These are phyloP conservation scores for Otus sunia DNA, from an alignment of 2,113 vertebrate species.

Conservation along the genomic window DNA sequence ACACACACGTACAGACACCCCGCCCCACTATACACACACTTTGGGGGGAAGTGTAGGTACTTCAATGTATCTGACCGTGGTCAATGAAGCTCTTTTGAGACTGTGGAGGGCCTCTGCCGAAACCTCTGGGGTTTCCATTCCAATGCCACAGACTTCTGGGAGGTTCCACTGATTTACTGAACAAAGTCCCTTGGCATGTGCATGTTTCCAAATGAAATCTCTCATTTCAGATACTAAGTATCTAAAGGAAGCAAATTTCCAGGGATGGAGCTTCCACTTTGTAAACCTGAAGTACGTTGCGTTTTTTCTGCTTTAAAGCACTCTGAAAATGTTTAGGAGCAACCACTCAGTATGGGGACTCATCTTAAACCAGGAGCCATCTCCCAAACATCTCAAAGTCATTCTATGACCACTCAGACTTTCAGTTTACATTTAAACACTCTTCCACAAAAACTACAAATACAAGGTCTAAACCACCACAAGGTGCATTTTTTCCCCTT, in stretches of 20 bases:
- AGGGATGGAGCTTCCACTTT: neutral
- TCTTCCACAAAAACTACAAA: neutral
- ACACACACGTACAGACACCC: neutral
- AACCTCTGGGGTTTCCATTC: neutral
- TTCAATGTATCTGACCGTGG: neutral
- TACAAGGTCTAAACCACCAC: neutral
- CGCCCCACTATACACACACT: neutral
- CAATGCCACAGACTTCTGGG: neutral
- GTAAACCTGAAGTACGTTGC: fast-evolving
- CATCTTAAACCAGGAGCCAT: neutral
- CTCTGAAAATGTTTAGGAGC: neutral
- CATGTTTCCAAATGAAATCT: neutral
- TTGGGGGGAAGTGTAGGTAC: neutral
- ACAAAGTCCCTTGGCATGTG: fast-evolving
- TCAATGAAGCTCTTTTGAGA: conserved; percentile 27
- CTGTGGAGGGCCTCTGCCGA: neutral
- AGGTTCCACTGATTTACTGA: neutral
- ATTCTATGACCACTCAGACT: conserved; percentile 38
- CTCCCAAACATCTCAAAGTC: conserved; percentile 44
- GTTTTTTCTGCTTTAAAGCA: neutral
- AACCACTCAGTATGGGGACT: neutral
- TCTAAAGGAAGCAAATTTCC: neutral
- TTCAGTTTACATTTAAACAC: neutral
- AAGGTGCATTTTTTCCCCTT: neutral
- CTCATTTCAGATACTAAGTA: neutral